Evolutionary conservation across 2,888 invertebrate genomes (phyloP), one percentile per base, ranked within the genome.

Genomic region (Crematogaster levior): DNA sequence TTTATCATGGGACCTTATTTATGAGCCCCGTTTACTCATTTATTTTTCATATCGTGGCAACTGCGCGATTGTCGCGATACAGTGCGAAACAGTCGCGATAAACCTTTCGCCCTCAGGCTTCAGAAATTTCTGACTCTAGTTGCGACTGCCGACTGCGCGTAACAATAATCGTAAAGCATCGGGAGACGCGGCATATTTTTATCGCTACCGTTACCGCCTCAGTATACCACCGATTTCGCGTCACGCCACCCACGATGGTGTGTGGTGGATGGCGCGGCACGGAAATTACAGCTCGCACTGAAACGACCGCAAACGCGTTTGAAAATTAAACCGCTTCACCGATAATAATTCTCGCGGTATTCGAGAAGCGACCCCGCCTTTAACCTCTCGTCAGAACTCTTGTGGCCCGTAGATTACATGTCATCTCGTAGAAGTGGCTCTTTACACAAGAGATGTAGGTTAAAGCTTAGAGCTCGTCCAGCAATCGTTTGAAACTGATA

Each of bases 281-380:
- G 70, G 81, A 83, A 83, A 83, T 83, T 81, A 83, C 72, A 70
- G 73, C 72, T 65, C 80, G 72, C 43, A 21, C 61, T 27, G 82
- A 72, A 81, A 81, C 83, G 72, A 83, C 83, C 83, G 83, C 83
- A 83, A 83, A 83, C 72, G 81, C 83, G 70, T 83, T 72, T 73
- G 81, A 68, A 83, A 83, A 83, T 83, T 83, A 83, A 83, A 81
- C 81, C 83, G 81, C 83, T 70, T 56, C 72, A 34, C 77, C 65
- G 81, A 61, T 65, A 73, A 81, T 83, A 83, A 83, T 83, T 83
- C 81, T 81, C 74, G 74, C 74, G 74, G 81, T 73, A 74, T 74
- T 40, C 81, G 77, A 79, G 56, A 79, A 79, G 77, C 77, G 56
- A 68, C 77, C n/a, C 56, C 77, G 77, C 70, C 77, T 70, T 79